Evolutionary conservation across 2,888 invertebrate species (phyloP), one percentile per base, ranked within the genome.

Genomic region (Erebia palarica): DNA sequence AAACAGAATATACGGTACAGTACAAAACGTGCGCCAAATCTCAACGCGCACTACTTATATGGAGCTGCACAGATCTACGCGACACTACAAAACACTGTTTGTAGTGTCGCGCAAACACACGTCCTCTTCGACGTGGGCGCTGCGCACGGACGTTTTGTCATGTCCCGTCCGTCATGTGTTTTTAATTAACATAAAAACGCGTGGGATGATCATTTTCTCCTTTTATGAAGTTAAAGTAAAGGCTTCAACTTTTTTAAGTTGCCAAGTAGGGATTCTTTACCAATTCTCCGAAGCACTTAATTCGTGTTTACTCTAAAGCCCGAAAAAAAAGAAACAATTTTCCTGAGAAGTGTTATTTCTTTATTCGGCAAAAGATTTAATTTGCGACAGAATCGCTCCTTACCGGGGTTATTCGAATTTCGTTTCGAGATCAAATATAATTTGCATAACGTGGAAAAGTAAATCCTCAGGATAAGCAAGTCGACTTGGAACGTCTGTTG

Each of bases 351-450:
- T 74, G 74, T 73, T 74, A 74, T 75, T 75, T 74, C 73, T 75
- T 70, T 65, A 61, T 70, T 68, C 63, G 61, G 57, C 64, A 72
- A 69, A 71, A 76, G 66, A 76, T 77, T 78, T 75, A 76, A 78
- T 77, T 78, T 76, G 72, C 69, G 74, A 75, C 73, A 71, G 72
- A 74, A 77, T 77, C 76, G 76, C 75, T 76, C 71, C 70, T 70
- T 75, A 71, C 73, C 69, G 60, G 68, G 63, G 68, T 68, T 67
- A 68, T 70, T 71, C 71, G 66, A 69, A 61, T 70, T 73, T 72
- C 59, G 69, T 69, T 71, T 65, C 70, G 69, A 73, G 71, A 75
- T 77, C 73, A 75, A 74, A 74, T 73, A 65, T 75, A 69, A 76
- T 76, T 76, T 75, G 69, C 71, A 77, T 74, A 75, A 70, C 71